Evolutionary conservation across 1,140 invertebrate species (phyloP), one percentile per base, ranked within the genome.

Genomic region (Cecropterus lyciades): DNA sequence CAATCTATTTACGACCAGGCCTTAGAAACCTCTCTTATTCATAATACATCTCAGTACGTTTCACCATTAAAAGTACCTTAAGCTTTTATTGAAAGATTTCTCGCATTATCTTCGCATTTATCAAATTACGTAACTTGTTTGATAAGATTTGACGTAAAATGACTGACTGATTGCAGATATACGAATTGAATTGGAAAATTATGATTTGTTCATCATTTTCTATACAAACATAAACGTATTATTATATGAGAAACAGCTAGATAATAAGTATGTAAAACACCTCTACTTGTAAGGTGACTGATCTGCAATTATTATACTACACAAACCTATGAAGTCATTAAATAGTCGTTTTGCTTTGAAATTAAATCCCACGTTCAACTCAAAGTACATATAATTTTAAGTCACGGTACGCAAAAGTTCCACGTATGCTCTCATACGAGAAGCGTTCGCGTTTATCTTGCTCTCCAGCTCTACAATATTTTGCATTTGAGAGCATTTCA

Each of bases 141-240:
- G 30, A 53, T 53, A 53, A 40, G 27, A 53, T 33, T 33, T 30
- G 51, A 53, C 51, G 27, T 16, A 53, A 53, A 37, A 11, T 20
- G 10, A 24, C 3, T 33, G 9, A 33, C 3, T 33, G 6, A 33
- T 33, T 33, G 9, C 9, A 33, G 30, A 33, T 10, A 10, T 33
- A 8, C 9, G 9, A 8, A 33, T 33, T 33, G 30, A 6, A 33
- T 33, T 8, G 30, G 3, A 33, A 33, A 33, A 33, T 33, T 33
- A 33, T 8, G 30, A 33, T 6, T 8, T 33, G 1, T 8, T 33
- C 1, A 10, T 33, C 9, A 8, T 11, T 40, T n/a, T 40, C 37
- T 13, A 10, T 5, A 33, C 0, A 33, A 3, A 33, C 3, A 33
- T 8, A 33, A 24, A 9, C 3, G 30, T 33, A 24, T 24, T 24